Evolutionary conservation across 92 coral and sea anemone species (phyloP).

Genomic region (Zoanthus sociatus): DNA sequence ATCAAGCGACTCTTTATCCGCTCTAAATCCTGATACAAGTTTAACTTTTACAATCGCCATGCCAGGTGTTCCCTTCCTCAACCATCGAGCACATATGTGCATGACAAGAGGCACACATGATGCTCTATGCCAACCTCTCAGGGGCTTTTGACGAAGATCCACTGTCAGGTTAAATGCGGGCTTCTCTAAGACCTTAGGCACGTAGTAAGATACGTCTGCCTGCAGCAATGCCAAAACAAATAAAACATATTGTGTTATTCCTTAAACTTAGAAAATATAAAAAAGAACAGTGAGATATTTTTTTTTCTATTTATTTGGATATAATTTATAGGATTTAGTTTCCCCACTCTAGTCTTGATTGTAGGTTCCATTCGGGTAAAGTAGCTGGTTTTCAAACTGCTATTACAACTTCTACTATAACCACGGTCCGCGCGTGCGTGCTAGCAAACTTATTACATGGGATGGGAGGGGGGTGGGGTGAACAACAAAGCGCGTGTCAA

Average conservation of each 20-base stretch:
- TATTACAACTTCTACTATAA: too few relatives aligned
- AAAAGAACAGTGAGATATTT: too few relatives aligned
- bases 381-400: too few relatives aligned
- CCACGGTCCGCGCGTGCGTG: too few relatives aligned
- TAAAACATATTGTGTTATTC: neutral
- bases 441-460: too few relatives aligned
- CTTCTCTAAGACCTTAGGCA: slow-evolving; percentile 73
- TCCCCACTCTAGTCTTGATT: too few relatives aligned
- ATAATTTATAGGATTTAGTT: too few relatives aligned
- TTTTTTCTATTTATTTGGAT: too few relatives aligned
- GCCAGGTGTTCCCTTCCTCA: slow-evolving; percentile 78
- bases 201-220: slow-evolving; percentile 90
- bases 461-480: too few relatives aligned
- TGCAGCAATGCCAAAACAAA: slow-evolving; percentile 1
- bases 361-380: too few relatives aligned
- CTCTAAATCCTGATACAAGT: slow-evolving; percentile 89
- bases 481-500: too few relatives aligned
- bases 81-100: slow-evolving; percentile 82
- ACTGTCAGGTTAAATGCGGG: slow-evolving; percentile 86
- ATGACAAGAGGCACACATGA: slow-evolving; percentile 77
- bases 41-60: slow-evolving; percentile 96
- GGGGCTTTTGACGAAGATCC: slow-evolving; percentile 50
- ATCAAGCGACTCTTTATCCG: slow-evolving; percentile 80
- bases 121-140: slow-evolving; percentile 64
- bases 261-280: too few relatives aligned